A percentile compares a stretch with the other conserved stretches of the same genome.
phyloP scores from a whole-genome alignment of 2,797 vertebrate species.

The Centropyge bicolor region DNA sequence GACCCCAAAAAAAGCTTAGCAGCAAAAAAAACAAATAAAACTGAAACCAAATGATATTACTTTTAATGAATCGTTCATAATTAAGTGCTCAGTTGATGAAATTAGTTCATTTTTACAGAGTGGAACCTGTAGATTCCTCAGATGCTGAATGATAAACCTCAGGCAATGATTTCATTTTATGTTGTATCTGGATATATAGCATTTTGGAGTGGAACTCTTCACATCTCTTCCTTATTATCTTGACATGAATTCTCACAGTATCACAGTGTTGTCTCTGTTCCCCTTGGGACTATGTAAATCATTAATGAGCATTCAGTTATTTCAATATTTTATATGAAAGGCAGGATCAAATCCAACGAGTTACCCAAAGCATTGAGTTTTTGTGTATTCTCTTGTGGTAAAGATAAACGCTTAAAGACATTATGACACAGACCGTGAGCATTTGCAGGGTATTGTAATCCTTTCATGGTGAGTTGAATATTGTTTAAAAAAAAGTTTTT shows the following conservation, averaged over 20 bases:
- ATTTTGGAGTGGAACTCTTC: constrained; percentile 66
- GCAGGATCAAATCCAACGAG: constrained; percentile 70
- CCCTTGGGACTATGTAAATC: constrained; percentile 75
- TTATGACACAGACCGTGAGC: constrained; percentile 78
- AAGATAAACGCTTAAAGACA: constrained; percentile 79
- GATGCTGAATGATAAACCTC: constrained; percentile 70
- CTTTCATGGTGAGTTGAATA: constrained; percentile 82
- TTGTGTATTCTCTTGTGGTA: constrained; percentile 80
- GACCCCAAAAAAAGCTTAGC: constrained; percentile 19
- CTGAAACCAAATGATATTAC: constrained; percentile 38
- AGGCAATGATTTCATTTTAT: constrained; percentile 71
- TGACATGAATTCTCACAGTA: constrained; percentile 58
- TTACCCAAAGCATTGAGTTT: constrained; percentile 77
- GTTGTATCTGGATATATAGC: constrained; percentile 55
- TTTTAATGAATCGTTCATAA: constrained; percentile 42
- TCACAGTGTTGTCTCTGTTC: constrained; percentile 74
- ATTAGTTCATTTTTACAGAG: constrained; percentile 39
- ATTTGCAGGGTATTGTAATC: constrained; percentile 84
- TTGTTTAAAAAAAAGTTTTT: constrained; percentile 72
- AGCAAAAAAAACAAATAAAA: neutral
- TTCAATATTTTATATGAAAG: constrained; percentile 76
- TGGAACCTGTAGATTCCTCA: constrained; percentile 57
- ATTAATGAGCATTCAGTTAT: constrained; percentile 73
- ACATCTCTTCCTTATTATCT: constrained; percentile 61
- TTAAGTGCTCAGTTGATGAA: constrained; percentile 42